Evolutionary conservation across 2,113 vertebrate genomes (phyloP), one percentile per base, ranked within the genome.

Genomic region (Rana temporaria): DNA sequence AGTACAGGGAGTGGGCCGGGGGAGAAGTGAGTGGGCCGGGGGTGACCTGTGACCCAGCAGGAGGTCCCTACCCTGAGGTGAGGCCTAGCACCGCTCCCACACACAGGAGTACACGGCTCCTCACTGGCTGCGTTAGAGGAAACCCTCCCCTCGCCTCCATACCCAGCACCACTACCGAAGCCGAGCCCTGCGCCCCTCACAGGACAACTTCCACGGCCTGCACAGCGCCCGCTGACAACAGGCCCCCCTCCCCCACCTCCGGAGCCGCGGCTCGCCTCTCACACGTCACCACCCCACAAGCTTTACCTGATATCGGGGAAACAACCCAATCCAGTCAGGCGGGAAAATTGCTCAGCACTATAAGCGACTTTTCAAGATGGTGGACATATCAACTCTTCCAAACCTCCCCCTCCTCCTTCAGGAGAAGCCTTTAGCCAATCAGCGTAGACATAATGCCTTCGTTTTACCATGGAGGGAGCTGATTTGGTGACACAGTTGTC

Each of bases 341-440:
- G 81, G 81, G 81, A 83, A 83, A 83, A 68, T 76, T 83, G 71
- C 71, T 83, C 81, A 83, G 81, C 81, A 52, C 52, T 83, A 83
- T 83, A 57, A 55, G 64, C 81, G 81, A 83, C 60, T 83, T 76
- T 83, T 68, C 81, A 83, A 83, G 81, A 83, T 83, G 81, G 81
- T 68, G 81, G 81, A 83, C 81, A 83, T 83, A 76, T 83, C 81
- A 75, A 83, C 81, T 83, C 81, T 83, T 76, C 71, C 63, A 71
- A 76, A 42, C 81, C 70, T 55, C 38, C 81, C 72, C 81, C 63
- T 83, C 71, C 71, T 83, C 81, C 81, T 76, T 76, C 63, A 76
- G 72, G 63, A 30, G 81, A 68, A 38, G 64, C 22, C 38, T 22
- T 6, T 22, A 68, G 17, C 81, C 81, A 67, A 66, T 68, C 71